Percentiles rank a stretch among this genome's conserved stretches.
Evolutionary conservation across 1,140 invertebrate species (phyloP).

Genomic region (Drosophila ironensis): DNA sequence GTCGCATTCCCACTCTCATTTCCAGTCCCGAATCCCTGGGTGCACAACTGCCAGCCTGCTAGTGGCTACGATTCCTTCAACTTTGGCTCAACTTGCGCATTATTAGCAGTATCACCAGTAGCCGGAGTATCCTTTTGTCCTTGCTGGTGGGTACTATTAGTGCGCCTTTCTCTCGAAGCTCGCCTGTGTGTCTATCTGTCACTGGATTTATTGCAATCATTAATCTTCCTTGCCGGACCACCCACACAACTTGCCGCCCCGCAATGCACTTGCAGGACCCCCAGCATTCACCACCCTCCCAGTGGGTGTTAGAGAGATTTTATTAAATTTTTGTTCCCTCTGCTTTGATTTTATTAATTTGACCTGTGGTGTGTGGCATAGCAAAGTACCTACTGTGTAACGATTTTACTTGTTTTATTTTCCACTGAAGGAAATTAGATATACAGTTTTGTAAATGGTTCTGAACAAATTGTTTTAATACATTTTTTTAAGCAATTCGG

Average conservation of each 20-base stretch:
- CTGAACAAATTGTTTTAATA: too few species aligned
- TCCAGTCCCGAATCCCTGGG: slow-evolving; percentile 6
- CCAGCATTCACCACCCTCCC: slow-evolving; percentile 14
- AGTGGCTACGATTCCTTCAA: slow-evolving; percentile 60
- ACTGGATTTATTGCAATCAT: slow-evolving; percentile 82
- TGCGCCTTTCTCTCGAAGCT: slow-evolving; percentile 43
- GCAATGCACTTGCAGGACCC: slow-evolving; percentile 3
- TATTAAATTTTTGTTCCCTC: slow-evolving; percentile 70
- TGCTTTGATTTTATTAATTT: slow-evolving; percentile 78
- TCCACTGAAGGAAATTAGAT: slow-evolving; percentile 2
- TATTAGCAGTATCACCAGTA: slow-evolving; percentile 62
- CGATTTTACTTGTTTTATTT: too few species aligned
- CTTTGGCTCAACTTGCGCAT: slow-evolving; percentile 60
- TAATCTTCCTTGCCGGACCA: slow-evolving; percentile 73
- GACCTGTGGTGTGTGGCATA: slow-evolving; percentile 54
- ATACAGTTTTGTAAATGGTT: too few species aligned
- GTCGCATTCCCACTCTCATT: slow-evolving; percentile 53
- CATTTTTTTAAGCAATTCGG: not conserved
- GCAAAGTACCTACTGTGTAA: slow-evolving; percentile 38
- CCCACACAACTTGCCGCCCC: not conserved
- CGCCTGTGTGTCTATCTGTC: slow-evolving; percentile 51
- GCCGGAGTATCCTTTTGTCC: slow-evolving; percentile 69
- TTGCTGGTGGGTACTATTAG: slow-evolving; percentile 77
- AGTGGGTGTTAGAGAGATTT: slow-evolving; percentile 45
- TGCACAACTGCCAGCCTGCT: slow-evolving; percentile 35